Percentiles rank a stretch among this genome's conserved stretches.
Conservation (phyloP, 2,888 invertebrate genomes). For the Polylopha cassiicola region DNA sequence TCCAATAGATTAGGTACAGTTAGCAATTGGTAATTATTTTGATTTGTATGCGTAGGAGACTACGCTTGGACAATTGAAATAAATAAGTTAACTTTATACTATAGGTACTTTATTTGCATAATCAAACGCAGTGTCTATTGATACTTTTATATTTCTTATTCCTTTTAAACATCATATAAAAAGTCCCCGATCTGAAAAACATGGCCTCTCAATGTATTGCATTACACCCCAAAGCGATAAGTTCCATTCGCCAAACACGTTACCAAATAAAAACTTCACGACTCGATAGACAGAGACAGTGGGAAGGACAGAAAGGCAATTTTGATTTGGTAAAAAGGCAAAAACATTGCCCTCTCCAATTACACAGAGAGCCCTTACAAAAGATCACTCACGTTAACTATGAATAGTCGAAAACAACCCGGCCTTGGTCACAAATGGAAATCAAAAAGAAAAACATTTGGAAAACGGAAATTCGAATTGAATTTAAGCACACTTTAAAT, state of each 20-base stretch:
- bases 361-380: constrained; percentile 71
- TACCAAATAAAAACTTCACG: constrained; percentile 28
- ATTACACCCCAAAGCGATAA: not conserved
- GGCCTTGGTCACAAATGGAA: constrained; percentile 61
- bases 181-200: too few relatives aligned
- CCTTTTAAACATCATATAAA: too few relatives aligned
- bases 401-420: constrained; percentile 70
- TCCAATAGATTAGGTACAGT: constrained; percentile 54
- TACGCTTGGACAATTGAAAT: constrained; percentile 15
- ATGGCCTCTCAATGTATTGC: too few relatives aligned
- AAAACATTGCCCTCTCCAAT: constrained; percentile 67
- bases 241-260: not conserved
- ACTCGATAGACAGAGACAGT: constrained; percentile 39
- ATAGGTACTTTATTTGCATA: too few relatives aligned
- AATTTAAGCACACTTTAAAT: constrained; percentile 76
- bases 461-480: constrained; percentile 69
- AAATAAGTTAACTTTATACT: too few relatives aligned
- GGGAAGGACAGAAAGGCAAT: constrained; percentile 47
- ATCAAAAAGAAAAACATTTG: constrained; percentile 67
- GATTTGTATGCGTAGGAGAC: constrained; percentile 19
- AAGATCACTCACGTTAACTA: constrained; percentile 75
- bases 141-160: too few relatives aligned
- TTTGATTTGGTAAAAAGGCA: constrained; percentile 65
- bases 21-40: constrained; percentile 10
- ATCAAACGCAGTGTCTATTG: too few relatives aligned